A percentile compares a stretch with the other conserved stretches of the same genome.
phyloP scores from a whole-genome alignment of 64 coral and sea anemone species.

The Montipora sp. region DNA sequence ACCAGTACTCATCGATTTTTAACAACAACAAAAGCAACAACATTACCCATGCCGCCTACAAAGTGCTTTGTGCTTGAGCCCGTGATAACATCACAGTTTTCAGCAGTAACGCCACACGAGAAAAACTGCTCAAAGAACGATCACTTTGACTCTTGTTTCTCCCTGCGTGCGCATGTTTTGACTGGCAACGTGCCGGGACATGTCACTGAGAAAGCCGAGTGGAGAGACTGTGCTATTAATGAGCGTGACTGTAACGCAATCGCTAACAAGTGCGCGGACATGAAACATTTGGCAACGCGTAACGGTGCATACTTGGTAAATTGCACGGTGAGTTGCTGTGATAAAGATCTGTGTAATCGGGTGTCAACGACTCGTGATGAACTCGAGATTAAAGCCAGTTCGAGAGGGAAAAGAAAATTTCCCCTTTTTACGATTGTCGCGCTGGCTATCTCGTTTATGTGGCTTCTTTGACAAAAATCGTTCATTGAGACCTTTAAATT shows the following conservation, averaged over 20 bases:
- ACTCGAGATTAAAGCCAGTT: not conserved
- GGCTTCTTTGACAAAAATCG: no score
- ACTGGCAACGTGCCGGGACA: not conserved
- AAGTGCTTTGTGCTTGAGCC: slow-evolving; percentile 26
- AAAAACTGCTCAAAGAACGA: slow-evolving; percentile 3
- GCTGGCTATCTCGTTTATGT: not conserved
- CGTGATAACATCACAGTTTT: not conserved
- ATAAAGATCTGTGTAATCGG: slow-evolving; percentile 59
- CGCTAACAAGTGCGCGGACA: slow-evolving; percentile 18
- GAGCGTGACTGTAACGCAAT: slow-evolving; percentile 49
- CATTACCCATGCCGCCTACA: not conserved
- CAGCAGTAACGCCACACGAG: not conserved
- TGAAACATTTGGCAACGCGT: not conserved
- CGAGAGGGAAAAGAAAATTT: not conserved
- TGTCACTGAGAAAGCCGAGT: slow-evolving; percentile 1
- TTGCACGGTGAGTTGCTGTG: slow-evolving; percentile 48
- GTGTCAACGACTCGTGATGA: not conserved
- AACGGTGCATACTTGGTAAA: slow-evolving; percentile 27
- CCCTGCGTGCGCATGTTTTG: not conserved
- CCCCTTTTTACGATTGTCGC: not conserved
- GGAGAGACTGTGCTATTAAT: slow-evolving; percentile 48
- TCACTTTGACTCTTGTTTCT: slow-evolving; percentile 8
- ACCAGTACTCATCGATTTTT: not conserved
- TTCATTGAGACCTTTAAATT: no score
- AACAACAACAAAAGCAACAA: not conserved